These are phyloP conservation scores for Agrochola lychnidis DNA, from an alignment of 2,888 invertebrate species.

Conservation along the genomic window DNA sequence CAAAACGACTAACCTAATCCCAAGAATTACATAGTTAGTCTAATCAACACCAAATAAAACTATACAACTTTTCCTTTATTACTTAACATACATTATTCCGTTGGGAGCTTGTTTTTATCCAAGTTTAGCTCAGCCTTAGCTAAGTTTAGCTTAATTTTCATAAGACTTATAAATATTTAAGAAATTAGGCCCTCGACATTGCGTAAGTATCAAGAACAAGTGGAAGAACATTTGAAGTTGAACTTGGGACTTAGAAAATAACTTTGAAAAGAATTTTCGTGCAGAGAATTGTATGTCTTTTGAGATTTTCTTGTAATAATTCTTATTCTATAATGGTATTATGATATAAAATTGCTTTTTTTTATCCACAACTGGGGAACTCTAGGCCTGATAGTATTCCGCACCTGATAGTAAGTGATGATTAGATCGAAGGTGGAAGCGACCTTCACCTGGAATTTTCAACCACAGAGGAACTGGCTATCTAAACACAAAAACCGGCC, in stretches of 20 bases:
- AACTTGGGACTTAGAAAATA: neutral
- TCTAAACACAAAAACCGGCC: too few relatives aligned
- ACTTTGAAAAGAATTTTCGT: neutral
- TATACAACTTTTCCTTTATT: constrained; percentile 10
- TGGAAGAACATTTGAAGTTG: neutral
- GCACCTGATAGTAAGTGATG: too few relatives aligned
- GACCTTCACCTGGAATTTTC: too few relatives aligned
- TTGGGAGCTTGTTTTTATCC: neutral
- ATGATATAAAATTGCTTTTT: too few relatives aligned
- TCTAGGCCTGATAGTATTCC: too few relatives aligned
- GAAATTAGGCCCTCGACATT: neutral
- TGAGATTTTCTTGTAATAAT: too few relatives aligned
- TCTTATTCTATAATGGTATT: too few relatives aligned
- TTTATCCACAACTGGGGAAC: too few relatives aligned
- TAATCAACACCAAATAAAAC: constrained; percentile 10
- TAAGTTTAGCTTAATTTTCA: neutral
- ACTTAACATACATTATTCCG: neutral
- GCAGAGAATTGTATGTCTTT: neutral
- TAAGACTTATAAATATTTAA: neutral
- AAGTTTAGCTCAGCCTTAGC: neutral
- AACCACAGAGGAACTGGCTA: too few relatives aligned
- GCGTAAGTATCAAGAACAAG: neutral
- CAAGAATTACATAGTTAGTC: neutral
- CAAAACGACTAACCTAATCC: neutral
- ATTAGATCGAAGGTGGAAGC: too few relatives aligned